Percentiles rank a stretch among this genome's conserved stretches.
These are phyloP conservation scores for Loripinus fragilis DNA, from an alignment of 2,888 invertebrate genomes.

Conservation along the genomic window DNA sequence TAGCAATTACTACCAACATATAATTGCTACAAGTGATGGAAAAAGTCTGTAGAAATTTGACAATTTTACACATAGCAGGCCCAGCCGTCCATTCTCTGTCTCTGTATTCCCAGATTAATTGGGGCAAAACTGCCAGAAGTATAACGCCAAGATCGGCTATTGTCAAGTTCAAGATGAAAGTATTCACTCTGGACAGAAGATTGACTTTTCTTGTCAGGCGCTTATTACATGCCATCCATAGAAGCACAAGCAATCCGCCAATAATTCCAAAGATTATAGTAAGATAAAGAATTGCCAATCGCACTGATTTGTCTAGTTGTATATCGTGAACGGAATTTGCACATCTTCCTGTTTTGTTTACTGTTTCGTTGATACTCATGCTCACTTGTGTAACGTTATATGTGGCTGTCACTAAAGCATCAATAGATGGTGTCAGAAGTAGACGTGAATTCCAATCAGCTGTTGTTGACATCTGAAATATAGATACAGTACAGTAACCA, in stretches of 20 bases:
- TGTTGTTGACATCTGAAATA: conserved; percentile 4
- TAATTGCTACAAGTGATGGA: conserved; percentile 81
- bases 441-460: background rate
- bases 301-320: conserved; percentile 66
- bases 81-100: conserved; percentile 81
- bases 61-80: conserved; percentile 78
- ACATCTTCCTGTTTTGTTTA: conserved; percentile 24
- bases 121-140: conserved; percentile 77
- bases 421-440: background rate
- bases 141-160: conserved; percentile 81
- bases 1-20: conserved; percentile 82
- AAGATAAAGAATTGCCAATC: conserved; percentile 73
- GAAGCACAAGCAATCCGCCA: conserved; percentile 76
- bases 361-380: background rate
- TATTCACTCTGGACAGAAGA: conserved; percentile 77
- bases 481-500: no score
- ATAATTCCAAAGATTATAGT: conserved; percentile 75
- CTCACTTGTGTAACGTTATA: background rate
- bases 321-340: conserved; percentile 74
- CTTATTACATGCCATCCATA: conserved; percentile 79
- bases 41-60: conserved; percentile 82
- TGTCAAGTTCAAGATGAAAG: conserved; percentile 81
- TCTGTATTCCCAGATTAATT: conserved; percentile 81
- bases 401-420: background rate
- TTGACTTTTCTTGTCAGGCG: conserved; percentile 76